These are phyloP conservation scores for Bos javanicus DNA, from an alignment of 2,113 vertebrate species.

Conservation along the genomic window DNA sequence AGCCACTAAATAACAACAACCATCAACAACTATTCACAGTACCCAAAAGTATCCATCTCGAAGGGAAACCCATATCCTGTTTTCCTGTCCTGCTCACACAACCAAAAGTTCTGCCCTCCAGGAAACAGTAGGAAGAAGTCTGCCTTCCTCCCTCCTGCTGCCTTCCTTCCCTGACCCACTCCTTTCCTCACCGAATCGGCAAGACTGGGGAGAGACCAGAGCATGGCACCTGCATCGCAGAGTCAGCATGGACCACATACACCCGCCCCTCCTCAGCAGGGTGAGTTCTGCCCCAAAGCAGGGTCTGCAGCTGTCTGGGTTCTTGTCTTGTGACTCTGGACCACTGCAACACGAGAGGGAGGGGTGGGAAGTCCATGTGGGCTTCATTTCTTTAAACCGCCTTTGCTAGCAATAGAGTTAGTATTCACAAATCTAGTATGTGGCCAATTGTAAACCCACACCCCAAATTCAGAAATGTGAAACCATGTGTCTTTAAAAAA, in stretches of 20 bases:
- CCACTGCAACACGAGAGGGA: not conserved
- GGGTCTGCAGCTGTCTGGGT: not conserved
- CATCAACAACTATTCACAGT: not conserved
- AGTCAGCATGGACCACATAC: not conserved
- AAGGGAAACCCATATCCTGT: not conserved
- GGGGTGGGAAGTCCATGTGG: not conserved
- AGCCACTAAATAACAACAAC: not conserved
- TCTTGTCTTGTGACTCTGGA: not conserved
- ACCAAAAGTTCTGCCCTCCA: not conserved
- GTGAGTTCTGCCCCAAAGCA: not conserved
- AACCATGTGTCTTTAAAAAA: not conserved
- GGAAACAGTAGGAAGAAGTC: not conserved
- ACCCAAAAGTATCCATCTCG: not conserved
- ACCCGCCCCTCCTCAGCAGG: fast-evolving
- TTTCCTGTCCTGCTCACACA: not conserved
- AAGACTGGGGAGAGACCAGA: not conserved
- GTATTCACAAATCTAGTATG: not conserved
- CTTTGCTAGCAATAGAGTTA: not conserved
- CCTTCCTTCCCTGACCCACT: not conserved
- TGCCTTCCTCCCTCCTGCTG: not conserved
- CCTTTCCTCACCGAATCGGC: not conserved
- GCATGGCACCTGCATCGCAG: fast-evolving
- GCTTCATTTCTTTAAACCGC: not conserved
- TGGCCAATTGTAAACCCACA: not conserved
- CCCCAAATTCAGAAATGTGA: not conserved